phyloP scores from a whole-genome alignment of 2,113 vertebrate genomes.

The Nematolebias whitei region DNA sequence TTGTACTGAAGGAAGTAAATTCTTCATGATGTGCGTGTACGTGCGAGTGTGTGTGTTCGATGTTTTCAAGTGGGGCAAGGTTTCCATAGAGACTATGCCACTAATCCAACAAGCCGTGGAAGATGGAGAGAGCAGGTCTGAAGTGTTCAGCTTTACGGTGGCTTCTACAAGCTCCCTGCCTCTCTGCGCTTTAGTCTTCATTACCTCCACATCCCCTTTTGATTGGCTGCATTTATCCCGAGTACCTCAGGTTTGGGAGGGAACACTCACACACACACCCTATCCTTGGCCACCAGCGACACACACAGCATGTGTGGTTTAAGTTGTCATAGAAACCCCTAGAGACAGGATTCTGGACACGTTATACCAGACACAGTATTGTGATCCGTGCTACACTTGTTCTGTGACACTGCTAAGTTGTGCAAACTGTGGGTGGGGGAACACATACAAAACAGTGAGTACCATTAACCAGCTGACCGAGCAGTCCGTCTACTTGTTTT shows the following conservation, averaged over 20 bases:
- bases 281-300: neutral
- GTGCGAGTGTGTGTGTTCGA: slow-evolving; percentile 4
- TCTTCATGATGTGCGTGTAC: slow-evolving; percentile 33
- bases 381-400: neutral
- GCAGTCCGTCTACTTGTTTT: too few species aligned
- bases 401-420: too few species aligned
- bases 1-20: slow-evolving; percentile 59
- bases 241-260: slow-evolving; percentile 65
- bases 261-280: slow-evolving; percentile 8
- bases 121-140: slow-evolving; percentile 65
- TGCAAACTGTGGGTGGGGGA: too few species aligned
- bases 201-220: slow-evolving; percentile 79
- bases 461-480: too few species aligned
- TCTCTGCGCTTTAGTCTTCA: slow-evolving; percentile 75
- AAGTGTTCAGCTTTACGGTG: slow-evolving; percentile 67
- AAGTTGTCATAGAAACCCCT: slow-evolving; percentile 67
- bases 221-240: slow-evolving; percentile 76
- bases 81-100: slow-evolving; percentile 82
- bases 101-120: slow-evolving; percentile 73
- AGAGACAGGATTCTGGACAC: slow-evolving; percentile 29
- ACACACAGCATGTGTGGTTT: slow-evolving; percentile 27
- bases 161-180: slow-evolving; percentile 70
- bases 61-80: slow-evolving; percentile 65
- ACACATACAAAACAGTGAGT: too few species aligned
- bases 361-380: slow-evolving; percentile 34